Evolutionary conservation across 2,797 vertebrate genomes (phyloP), one percentile per base, ranked within the genome.

Genomic region (Sphenodon punctatus): DNA sequence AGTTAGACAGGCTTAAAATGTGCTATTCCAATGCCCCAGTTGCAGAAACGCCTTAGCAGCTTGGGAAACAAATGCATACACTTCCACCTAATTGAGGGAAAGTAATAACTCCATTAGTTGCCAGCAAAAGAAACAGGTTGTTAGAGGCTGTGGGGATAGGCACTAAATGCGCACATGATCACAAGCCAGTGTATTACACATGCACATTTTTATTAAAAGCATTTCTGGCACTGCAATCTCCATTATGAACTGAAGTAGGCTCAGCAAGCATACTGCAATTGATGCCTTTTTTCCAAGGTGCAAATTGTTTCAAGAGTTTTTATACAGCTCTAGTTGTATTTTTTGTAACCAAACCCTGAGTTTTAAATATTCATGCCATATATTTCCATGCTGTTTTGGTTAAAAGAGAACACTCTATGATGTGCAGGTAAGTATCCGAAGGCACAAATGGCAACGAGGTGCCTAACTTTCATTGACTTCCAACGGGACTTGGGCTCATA

Each of bases 291-390:
- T 19, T 27, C 51, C n/a, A 77, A 65, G 68, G 56, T 60, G 78
- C 79, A 80, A 84, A 85, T 82, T 67, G 78, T 84, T 87, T 82
- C 64, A 77, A 79, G 80, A 87, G 58, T 30, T 83, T 48, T 30
- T 16, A 63, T 80, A 82, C 80, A 86, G 82, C 84, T 59, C 79
- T 87, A 78, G n/a, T n/a, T n/a, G n/a, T n/a, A 82, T 81, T 71
- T 49, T 15, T 51, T n/a, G 48, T 51, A n/a, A 71, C 79, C 76
- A 60, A 0, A 4, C 60, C 66, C 75, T 0, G 27, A 85, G 89
- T 88, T 88, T 87, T 76, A 88, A 71, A 80, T 74, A 87, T 88
- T 82, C 46, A 20, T 70, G 55, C 67, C 63, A 90, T 88, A 89
- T 46, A 20, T 68, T 86, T 87, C 2, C 51, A 53, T 43, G 84